These are phyloP conservation scores for Dysidea cf. avara DNA, from an alignment of 37 sponge, comb jelly and placozoan genomes.

Conservation along the genomic window DNA sequence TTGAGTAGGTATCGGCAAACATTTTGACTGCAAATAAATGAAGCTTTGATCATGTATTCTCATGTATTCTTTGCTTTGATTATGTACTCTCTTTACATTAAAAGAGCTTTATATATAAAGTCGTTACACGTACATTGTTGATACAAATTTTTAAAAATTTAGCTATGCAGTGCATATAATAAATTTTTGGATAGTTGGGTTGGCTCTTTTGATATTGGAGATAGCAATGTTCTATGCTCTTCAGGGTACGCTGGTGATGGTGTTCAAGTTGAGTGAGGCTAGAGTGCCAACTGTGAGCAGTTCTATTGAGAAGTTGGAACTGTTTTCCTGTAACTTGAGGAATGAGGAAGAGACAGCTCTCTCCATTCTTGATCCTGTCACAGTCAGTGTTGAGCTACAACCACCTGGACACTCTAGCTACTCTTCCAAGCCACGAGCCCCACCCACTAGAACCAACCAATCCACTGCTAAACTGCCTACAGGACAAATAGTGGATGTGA, in stretches of 20 bases:
- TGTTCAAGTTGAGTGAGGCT: conserved; percentile 16
- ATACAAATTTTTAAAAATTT: too few relatives aligned
- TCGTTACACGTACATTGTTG: too few relatives aligned
- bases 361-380: conserved; percentile 92
- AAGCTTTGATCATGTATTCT: background rate
- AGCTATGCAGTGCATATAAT: background rate
- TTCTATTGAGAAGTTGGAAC: conserved; percentile 67
- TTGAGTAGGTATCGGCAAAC: background rate
- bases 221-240: too few relatives aligned
- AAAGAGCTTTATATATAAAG: too few relatives aligned
- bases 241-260: conserved; percentile 59
- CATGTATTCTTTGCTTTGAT: background rate
- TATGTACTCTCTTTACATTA: background rate
- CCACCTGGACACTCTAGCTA: too few relatives aligned
- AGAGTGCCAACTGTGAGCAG: conserved; percentile 36
- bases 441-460: too few relatives aligned
- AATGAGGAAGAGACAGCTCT: conserved; percentile 93
- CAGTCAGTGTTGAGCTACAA: conserved; percentile 72
- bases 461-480: too few relatives aligned
- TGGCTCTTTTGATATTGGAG: background rate
- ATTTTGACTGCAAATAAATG: too few relatives aligned
- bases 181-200: background rate
- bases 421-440: too few relatives aligned
- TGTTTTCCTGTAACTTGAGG: conserved; percentile 90
- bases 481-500: too few relatives aligned